These are phyloP conservation scores for Xylocopa sonorina DNA, from an alignment of 1,140 invertebrate species.

Conservation along the genomic window DNA sequence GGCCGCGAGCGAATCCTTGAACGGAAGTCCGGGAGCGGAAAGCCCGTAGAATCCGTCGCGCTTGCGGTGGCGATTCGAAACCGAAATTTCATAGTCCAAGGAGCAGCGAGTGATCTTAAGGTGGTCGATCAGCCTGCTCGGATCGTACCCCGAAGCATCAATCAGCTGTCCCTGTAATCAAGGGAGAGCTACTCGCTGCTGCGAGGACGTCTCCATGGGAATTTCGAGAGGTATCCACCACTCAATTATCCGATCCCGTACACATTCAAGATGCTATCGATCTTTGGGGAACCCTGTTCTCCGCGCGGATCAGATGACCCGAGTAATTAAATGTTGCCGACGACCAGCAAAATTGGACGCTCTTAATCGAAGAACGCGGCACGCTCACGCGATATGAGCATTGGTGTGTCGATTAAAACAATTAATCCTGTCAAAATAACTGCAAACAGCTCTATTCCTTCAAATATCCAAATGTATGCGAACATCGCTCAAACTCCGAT, in stretches of 20 bases:
- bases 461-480: too few species aligned
- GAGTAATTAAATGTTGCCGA: slow-evolving; percentile 23
- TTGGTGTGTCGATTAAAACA: neutral
- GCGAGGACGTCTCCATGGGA: slow-evolving; percentile 67
- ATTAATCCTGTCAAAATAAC: too few species aligned
- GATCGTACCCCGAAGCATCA: slow-evolving; percentile 62
- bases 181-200: slow-evolving; percentile 59
- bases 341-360: neutral
- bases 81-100: slow-evolving; percentile 65
- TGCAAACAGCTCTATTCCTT: too few species aligned
- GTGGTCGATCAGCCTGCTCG: slow-evolving; percentile 38
- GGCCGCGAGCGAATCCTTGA: too few species aligned
- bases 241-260: slow-evolving; percentile 64
- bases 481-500: too few species aligned
- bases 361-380: neutral
- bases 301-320: neutral
- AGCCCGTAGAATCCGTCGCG: neutral
- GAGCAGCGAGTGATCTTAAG: slow-evolving; percentile 65
- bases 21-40: neutral
- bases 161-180: slow-evolving; percentile 64
- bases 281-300: slow-evolving; percentile 29
- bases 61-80: slow-evolving; percentile 35
- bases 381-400: neutral
- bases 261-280: slow-evolving; percentile 61
- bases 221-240: slow-evolving; percentile 68